Evolutionary conservation across 2,113 vertebrate genomes (phyloP), one percentile per base, ranked within the genome.

Genomic region (Hucho hucho): DNA sequence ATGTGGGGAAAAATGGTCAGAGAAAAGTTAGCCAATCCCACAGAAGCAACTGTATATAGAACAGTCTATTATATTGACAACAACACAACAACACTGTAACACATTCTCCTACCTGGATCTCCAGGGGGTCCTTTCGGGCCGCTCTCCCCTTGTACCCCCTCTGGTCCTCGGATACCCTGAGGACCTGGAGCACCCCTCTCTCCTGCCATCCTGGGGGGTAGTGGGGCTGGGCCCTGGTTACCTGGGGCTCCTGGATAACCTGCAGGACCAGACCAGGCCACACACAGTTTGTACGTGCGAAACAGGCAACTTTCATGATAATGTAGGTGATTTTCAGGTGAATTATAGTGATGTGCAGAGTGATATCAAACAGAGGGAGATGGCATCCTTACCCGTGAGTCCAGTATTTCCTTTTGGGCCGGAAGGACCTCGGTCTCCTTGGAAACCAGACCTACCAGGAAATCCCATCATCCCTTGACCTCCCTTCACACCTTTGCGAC

Each of bases 371-470:
- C 11, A 24, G 16, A 69, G 67, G 24, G 11, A 74, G 65, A 65
- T 12, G 37, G 11, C 37, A 43, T 12, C 9, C 9, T 84, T 76
- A 99, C 98, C 97, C 4, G 93, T 83, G 13, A 87, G 0, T 77
- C 98, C 98, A 79, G 88, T 87, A 14, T 92, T 90, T 78, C 98
- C 98, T 86, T 97, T 97, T 68, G 91, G 90, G 75, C 98, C 98
- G 0, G 29, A n/a, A 67, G 93, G 93, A n/a, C 98, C 98, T 82
- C 90, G 77, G 61, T 95, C 94, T 24, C 98, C 98, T 29, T 92
- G 88, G 24, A 77, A 5, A 58, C 98, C 98, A 3, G 59, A 2
- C 3, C 68, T 26, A 47, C 98, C 98, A 70, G 93, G 93, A 82
- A 89, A 75, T 63, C 98, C 98, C 79, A 96, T 96, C 81, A 93